Evolutionary conservation across 2,797 vertebrate species (phyloP).

Genomic region (Chromobotia macracanthus): DNA sequence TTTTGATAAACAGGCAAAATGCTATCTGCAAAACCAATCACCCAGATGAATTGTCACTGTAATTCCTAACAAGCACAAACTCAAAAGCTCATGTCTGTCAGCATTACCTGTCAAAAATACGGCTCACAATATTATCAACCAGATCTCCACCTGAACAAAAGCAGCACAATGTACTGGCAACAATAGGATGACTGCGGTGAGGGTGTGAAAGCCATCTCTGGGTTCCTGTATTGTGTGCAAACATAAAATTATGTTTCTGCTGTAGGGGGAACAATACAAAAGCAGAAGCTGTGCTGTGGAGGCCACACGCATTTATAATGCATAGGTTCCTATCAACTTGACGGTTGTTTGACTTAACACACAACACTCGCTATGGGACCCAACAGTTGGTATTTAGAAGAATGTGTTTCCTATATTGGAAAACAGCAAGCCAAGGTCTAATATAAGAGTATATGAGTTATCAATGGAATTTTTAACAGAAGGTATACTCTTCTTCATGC

Average conservation of each 20-base stretch:
- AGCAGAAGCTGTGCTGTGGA: not conserved
- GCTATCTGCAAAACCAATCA: not conserved
- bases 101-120: slow-evolving; percentile 13
- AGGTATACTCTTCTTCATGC: not conserved
- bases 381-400: not conserved
- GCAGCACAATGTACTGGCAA: not conserved
- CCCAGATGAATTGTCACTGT: not conserved
- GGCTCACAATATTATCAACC: not conserved
- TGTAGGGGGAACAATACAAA: slow-evolving; percentile 6
- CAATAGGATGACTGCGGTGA: slow-evolving; percentile 9
- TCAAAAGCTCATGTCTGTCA: not conserved
- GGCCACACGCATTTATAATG: slow-evolving; percentile 3
- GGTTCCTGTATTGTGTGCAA: slow-evolving; percentile 33
- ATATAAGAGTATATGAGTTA: not conserved
- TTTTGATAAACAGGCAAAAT: not conserved
- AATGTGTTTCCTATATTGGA: not conserved
- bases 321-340: not conserved
- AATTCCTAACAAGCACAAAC: not conserved
- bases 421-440: not conserved
- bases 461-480: not conserved
- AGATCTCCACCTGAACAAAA: not conserved
- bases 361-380: not conserved
- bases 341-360: not conserved
- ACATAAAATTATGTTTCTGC: not conserved
- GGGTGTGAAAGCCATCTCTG: slow-evolving; percentile 26